A percentile compares a stretch with the other conserved stretches of the same genome.
phyloP scores from a whole-genome alignment of 2,888 invertebrate species.

The Hypolimnas misippus region DNA sequence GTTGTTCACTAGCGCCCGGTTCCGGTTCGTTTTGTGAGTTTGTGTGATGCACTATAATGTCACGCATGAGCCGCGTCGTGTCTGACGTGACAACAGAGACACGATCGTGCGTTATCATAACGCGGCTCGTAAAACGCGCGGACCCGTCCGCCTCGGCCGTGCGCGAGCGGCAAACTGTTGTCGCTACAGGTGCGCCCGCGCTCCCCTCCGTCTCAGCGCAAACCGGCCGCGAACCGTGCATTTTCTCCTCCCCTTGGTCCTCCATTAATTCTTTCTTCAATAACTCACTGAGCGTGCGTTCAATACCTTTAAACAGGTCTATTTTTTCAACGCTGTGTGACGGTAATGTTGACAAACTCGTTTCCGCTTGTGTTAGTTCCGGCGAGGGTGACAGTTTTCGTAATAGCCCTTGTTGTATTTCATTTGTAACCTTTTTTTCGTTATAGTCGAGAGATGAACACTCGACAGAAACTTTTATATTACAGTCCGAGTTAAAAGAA shows the following conservation, averaged over 20 bases:
- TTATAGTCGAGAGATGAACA: conserved; percentile 57
- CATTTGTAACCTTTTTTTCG: conserved; percentile 51
- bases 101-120: conserved; percentile 93
- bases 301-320: conserved; percentile 81
- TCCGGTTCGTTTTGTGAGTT: conserved; percentile 84
- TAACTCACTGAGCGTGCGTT: conserved; percentile 81
- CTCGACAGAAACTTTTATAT: conserved; percentile 70
- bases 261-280: conserved; percentile 82
- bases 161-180: conserved; percentile 82
- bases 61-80: conserved; percentile 88
- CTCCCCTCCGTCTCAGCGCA: conserved; percentile 72
- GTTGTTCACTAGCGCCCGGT: conserved; percentile 57
- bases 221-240: conserved; percentile 73
- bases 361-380: conserved; percentile 55
- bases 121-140: conserved; percentile 93
- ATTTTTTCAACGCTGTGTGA: conserved; percentile 64
- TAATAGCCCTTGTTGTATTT: conserved; percentile 54
- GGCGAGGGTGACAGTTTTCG: conserved; percentile 68
- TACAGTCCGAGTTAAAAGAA: conserved; percentile 57
- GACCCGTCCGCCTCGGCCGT: conserved; percentile 82
- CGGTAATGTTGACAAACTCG: conserved; percentile 52
- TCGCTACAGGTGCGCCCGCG: conserved; percentile 77
- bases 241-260: conserved; percentile 79
- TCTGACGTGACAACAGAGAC: conserved; percentile 91
- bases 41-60: conserved; percentile 86